These are phyloP conservation scores for Tichodroma muraria DNA, from an alignment of 2,113 vertebrate genomes.

Conservation along the genomic window DNA sequence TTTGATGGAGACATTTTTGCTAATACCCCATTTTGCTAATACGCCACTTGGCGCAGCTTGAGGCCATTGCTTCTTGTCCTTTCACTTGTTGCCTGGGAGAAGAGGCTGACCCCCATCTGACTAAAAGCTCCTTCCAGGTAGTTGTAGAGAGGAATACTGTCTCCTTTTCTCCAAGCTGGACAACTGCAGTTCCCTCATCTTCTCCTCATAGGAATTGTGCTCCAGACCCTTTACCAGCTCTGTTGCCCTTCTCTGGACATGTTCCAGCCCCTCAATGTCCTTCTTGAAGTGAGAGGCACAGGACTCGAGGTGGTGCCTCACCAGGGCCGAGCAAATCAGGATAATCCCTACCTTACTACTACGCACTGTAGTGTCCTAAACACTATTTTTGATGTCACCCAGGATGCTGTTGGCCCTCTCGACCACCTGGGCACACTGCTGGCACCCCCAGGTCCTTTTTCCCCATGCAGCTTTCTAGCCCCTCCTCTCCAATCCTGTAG, in stretches of 20 bases:
- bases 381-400: neutral
- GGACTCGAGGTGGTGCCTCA: neutral
- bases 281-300: too few relatives aligned
- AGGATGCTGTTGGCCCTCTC: neutral
- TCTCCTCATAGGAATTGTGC: neutral
- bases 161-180: neutral
- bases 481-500: neutral
- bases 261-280: neutral
- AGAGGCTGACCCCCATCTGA: neutral
- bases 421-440: neutral
- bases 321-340: neutral
- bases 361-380: neutral
- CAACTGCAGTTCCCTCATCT: neutral
- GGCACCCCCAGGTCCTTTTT: neutral
- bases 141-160: neutral
- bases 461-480: neutral
- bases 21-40: neutral
- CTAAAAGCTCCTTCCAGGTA: neutral
- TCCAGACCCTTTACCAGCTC: neutral
- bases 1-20: neutral
- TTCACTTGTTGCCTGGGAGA: neutral
- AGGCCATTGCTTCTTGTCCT: neutral
- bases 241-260: accelerated
- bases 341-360: neutral
- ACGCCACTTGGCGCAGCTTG: accelerated